Evolutionary conservation across 1,140 invertebrate species (phyloP), one percentile per base, ranked within the genome.

Genomic region (Bombus superbus): DNA sequence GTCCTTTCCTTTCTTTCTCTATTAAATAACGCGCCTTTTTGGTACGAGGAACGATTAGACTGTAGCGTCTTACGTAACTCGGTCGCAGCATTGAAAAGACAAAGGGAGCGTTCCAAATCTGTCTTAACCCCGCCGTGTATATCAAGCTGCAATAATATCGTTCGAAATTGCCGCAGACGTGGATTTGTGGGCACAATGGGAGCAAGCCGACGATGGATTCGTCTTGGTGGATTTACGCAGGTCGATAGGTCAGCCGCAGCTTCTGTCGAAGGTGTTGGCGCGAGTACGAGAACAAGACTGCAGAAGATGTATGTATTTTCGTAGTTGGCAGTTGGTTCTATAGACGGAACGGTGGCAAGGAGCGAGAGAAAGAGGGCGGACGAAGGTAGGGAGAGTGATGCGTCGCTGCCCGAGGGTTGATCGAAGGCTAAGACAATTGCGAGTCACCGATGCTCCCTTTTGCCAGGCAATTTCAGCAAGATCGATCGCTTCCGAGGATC

Each of bases 401-500:
- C 57, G 47, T 59, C 53, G 47, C 47, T 22, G 64, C 22, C 13
- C 53, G 40, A 64, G 77, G 53, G 81, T 83, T 40, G 69, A 86
- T 83, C 78, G 42, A 59, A 78, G 66, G 85, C 62, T 87, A 79
- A 83, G 81, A 89, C 85, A 90, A 87, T 87, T 80, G 69, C 79
- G 11, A 80, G 81, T 82, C 83, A 76, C 53, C 38, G 28, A 53
- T 42, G 35, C 64, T 76, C 47, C 44, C 74, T 71, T 77, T 82
- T 71, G 68, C 69, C 62, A 18, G 66, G 44, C 88, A 89, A 90
- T 90, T 88, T 76, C 76, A 47, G 15, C 35, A 86, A 86, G 88
- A 90, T 89, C 86, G 89, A 89, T 88, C 86, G 44, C 42, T n/a
- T 62, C 78, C 38, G 44, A 73, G 84, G 82, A 89, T 88, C 71